Base-by-base conservation (phyloP, 2,888 invertebrate species). In the Scaptomyza cyrtandrae region DNA sequence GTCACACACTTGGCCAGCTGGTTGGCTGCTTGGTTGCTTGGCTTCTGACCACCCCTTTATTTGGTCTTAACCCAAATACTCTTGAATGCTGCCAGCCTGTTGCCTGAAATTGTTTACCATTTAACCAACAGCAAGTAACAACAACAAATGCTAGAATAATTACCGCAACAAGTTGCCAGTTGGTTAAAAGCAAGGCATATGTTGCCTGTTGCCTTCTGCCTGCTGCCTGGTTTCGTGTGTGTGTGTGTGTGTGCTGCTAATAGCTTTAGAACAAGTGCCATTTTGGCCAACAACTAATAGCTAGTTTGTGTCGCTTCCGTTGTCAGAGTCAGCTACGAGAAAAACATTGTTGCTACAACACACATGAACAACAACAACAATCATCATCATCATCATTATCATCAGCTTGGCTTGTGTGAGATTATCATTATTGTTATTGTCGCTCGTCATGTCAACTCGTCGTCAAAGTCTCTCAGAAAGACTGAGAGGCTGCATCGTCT, bases 1-100 rank as follows among this genome's bases (percentile, higher is more conserved):
- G 85, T 76, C 81, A 80, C 69, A 72, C 70, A 75, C 67, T 71
- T 49, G 48, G 75, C 62, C 62, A 70, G 78, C 78, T 63, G 69
- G 58, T 24, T 39, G 50, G 48, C 31, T 54, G 55, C 31, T 75
- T 9, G 74, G 66, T 63, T 64, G 69, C 52, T 52, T 37, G 75
- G 65, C 71, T 53, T 71, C 58, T 77, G 83, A 70, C 87, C 84
- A 86, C 84, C 86, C 86, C 86, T 86, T 88, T 86, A 88, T 86
- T 86, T 86, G 86, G 86, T 86, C 86, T 86, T 86, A 86, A 86
- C 86, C 88, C 81, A 86, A 86, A 86, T 86, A 86, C 86, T 87
- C 60, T 58, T 59, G 66, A 64, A 58, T 63, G 75, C 70, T 61
- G 71, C 55, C 33, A 33, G 39, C 41, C 41, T 63, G 75, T 70